Conservation (phyloP, 2,113 vertebrate genomes). For the Ceuthmochares aereus region DNA sequence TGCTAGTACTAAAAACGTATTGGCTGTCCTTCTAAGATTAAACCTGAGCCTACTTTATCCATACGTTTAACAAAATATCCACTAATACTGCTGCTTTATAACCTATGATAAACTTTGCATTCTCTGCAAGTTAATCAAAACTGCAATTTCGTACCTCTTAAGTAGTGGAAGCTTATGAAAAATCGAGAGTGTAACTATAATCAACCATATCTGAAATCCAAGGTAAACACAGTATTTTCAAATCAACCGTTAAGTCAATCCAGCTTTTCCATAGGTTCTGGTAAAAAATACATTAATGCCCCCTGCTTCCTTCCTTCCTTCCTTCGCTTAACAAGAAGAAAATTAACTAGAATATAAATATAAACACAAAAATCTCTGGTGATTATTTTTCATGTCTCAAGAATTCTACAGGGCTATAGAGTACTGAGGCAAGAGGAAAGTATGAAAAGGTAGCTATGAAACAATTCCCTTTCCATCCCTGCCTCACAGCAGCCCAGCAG, state of each 20-base stretch:
- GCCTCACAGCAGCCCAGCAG: neutral
- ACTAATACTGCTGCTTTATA: neutral
- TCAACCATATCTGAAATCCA: neutral
- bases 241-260: neutral
- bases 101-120: neutral
- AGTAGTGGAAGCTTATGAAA: neutral
- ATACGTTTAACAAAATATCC: neutral
- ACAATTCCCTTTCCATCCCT: neutral
- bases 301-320: neutral
- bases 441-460: rapidly evolving
- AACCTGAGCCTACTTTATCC: neutral
- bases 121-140: neutral
- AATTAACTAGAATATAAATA: neutral
- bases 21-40: neutral
- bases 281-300: neutral
- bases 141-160: neutral
- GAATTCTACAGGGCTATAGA: neutral
- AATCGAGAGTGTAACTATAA: neutral
- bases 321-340: neutral
- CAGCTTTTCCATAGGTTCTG: neutral
- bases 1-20: neutral
- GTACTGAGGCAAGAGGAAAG: neutral
- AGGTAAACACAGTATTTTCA: neutral
- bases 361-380: neutral
- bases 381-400: neutral